Conservation (phyloP, 2,797 vertebrate species). For the Sternotherus odoratus region DNA sequence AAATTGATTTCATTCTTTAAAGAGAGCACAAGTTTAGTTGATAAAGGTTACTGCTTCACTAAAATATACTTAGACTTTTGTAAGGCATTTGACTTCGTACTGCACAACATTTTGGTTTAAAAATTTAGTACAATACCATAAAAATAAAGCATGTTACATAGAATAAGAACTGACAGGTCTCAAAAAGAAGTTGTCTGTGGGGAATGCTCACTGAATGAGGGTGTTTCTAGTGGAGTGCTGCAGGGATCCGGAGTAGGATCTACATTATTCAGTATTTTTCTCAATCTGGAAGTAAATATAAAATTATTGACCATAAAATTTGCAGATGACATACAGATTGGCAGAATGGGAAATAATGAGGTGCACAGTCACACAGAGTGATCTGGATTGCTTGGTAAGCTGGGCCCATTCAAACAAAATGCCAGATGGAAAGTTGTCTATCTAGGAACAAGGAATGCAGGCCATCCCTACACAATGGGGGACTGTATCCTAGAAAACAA, state of each 20-base stretch:
- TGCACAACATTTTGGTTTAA: neutral
- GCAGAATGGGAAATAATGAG: neutral
- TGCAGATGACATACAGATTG: neutral
- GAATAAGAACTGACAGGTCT: neutral
- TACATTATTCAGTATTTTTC: neutral
- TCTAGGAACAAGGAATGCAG: rapidly evolving
- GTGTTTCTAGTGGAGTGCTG: neutral
- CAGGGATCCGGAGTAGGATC: neutral
- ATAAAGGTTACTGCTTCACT: neutral
- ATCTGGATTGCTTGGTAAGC: neutral
- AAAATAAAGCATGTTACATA: neutral
- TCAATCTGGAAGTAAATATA: neutral
- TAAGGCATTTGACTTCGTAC: neutral
- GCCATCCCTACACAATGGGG: neutral
- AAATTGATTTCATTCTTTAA: neutral
- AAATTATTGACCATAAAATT: neutral
- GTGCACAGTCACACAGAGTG: neutral
- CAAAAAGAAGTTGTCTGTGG: neutral
- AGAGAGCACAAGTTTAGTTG: neutral
- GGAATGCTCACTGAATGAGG: neutral
- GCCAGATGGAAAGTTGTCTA: neutral
- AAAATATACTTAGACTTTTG: neutral
- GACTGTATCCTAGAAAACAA: neutral
- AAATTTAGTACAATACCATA: neutral
- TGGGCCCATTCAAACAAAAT: neutral